phyloP scores from a whole-genome alignment of 2,113 vertebrate genomes.

The Chaetodon trifascialis region DNA sequence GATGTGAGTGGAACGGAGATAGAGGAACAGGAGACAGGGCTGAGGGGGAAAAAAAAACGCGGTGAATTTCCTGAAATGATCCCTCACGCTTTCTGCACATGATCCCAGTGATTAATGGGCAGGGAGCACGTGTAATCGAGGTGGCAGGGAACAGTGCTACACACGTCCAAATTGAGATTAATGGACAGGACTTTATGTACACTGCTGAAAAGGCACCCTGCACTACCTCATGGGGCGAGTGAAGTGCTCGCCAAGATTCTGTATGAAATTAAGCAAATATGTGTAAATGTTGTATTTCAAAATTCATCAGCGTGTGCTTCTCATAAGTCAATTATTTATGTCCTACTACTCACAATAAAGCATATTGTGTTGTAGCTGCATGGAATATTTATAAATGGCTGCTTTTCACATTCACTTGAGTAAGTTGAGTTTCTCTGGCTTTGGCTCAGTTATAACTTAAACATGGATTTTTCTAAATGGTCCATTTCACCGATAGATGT shows the following conservation, averaged over 20 bases:
- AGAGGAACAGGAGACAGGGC: slow-evolving; percentile 36
- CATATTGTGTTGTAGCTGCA: not conserved
- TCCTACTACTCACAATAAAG: not conserved
- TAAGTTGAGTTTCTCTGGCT: not conserved
- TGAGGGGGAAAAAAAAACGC: not conserved
- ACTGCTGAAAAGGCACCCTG: slow-evolving; percentile 39
- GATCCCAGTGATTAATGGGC: slow-evolving; percentile 61
- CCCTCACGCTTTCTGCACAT: slow-evolving; percentile 43
- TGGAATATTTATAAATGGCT: not conserved
- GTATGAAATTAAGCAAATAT: slow-evolving; percentile 17
- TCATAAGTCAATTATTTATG: slow-evolving; percentile 1
- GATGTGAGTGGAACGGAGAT: slow-evolving; percentile 18
- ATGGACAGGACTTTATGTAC: slow-evolving; percentile 29
- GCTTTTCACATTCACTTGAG: not conserved
- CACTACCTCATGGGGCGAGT: slow-evolving; percentile 30
- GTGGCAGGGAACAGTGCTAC: slow-evolving; percentile 30
- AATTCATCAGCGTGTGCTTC: not conserved
- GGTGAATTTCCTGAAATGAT: slow-evolving; percentile 63
- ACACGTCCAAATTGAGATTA: slow-evolving; percentile 62
- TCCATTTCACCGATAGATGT: slow-evolving; percentile 16
- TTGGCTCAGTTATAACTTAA: slow-evolving; percentile 12
- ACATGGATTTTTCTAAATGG: slow-evolving; percentile 15
- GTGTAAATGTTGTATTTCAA: slow-evolving; percentile 11
- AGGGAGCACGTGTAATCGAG: slow-evolving; percentile 41
- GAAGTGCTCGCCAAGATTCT: slow-evolving; percentile 40